Evolutionary conservation across 2,797 vertebrate genomes (phyloP).

Genomic region (Notamacropus eugenii): DNA sequence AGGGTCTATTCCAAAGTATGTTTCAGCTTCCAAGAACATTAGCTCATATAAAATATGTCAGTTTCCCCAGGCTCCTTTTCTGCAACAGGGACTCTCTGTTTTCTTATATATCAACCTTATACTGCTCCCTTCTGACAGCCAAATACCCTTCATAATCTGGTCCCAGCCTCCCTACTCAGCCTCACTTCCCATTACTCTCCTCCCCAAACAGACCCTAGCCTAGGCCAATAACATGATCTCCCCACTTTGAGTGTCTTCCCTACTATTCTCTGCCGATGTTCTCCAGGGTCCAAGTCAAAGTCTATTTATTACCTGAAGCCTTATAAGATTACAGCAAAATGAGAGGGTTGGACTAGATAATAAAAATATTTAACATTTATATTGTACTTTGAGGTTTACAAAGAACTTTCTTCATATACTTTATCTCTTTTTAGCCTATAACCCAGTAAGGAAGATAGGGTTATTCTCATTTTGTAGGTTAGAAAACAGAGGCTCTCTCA

Average conservation of each 20-base stretch:
- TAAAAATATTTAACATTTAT: background rate
- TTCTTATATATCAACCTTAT: background rate
- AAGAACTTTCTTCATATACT: background rate
- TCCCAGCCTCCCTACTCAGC: background rate
- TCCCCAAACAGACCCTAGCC: background rate
- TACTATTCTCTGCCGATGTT: background rate
- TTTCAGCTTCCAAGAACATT: background rate
- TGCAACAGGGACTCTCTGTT: background rate
- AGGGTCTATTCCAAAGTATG: background rate
- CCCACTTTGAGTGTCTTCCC: background rate
- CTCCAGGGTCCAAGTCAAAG: background rate
- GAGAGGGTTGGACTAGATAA: background rate
- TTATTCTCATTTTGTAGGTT: background rate
- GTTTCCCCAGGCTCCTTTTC: background rate
- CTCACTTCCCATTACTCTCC: background rate
- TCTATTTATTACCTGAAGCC: background rate
- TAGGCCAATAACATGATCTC: background rate
- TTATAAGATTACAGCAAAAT: background rate
- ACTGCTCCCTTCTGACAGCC: background rate
- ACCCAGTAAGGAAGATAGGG: background rate
- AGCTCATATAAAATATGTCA: background rate
- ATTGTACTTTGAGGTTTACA: background rate
- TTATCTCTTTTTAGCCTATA: background rate
- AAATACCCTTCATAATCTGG: background rate
- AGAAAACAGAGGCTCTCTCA: background rate